phyloP scores from a whole-genome alignment of 1,140 invertebrate species.

The Lepidurus couesii region DNA sequence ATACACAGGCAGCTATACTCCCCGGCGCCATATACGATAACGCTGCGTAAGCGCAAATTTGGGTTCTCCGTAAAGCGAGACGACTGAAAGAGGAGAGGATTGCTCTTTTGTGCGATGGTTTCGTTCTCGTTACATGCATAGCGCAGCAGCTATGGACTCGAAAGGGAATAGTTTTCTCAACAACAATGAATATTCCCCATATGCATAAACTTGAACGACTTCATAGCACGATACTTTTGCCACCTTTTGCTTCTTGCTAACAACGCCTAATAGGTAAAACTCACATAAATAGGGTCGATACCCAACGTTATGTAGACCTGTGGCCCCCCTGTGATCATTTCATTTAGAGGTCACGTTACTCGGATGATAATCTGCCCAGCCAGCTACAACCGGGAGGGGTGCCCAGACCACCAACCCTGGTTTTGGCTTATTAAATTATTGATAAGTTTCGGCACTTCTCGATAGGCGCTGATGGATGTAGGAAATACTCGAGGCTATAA shows the following conservation, averaged over 20 bases:
- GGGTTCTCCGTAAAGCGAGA: slow-evolving; percentile 17
- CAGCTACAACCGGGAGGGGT: not conserved
- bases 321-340: not conserved
- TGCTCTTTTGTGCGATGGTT: not conserved
- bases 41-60: slow-evolving; percentile 9
- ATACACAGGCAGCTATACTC: slow-evolving; percentile 1
- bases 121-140: not conserved
- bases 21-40: not conserved
- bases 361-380: slow-evolving; percentile 13
- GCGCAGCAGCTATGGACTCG: not conserved
- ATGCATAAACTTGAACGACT: not conserved
- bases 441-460: not conserved
- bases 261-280: not conserved
- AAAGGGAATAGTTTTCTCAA: not conserved
- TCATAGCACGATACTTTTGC: not conserved
- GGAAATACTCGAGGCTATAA: not conserved
- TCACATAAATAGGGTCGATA: not conserved
- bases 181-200: not conserved
- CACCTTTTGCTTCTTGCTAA: not conserved
- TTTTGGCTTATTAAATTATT: slow-evolving; percentile 15
- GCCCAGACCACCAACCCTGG: not conserved
- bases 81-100: not conserved
- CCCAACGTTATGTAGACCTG: not conserved
- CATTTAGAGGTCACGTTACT: slow-evolving; percentile 10
- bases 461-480: slow-evolving; percentile 13